Percentiles rank a stretch among this genome's conserved stretches.
Conservation (phyloP, 2,797 vertebrate species). For the Falco biarmicus region DNA sequence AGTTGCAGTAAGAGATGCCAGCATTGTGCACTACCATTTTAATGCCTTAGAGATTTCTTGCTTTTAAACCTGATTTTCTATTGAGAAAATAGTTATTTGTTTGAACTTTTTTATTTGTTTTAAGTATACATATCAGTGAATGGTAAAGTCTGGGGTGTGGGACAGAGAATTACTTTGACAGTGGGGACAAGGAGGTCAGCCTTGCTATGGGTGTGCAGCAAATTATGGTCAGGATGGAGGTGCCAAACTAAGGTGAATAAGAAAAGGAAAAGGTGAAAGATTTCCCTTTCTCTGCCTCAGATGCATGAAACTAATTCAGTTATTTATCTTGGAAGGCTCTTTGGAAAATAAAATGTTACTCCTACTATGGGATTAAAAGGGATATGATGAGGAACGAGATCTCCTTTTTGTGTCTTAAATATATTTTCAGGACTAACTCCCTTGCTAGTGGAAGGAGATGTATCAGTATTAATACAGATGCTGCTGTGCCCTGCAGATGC, state of each 20-base stretch:
- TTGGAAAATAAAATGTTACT: background rate
- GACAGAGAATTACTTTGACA: background rate
- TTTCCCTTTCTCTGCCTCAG: background rate
- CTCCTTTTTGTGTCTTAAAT: background rate
- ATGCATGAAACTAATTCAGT: background rate
- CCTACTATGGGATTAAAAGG: background rate
- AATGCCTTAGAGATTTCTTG: background rate
- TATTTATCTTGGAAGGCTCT: background rate
- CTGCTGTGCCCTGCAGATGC: background rate
- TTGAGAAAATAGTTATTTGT: background rate
- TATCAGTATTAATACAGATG: background rate
- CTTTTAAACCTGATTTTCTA: background rate
- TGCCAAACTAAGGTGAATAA: background rate
- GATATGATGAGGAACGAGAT: background rate
- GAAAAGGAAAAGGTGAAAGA: background rate
- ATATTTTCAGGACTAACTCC: background rate
- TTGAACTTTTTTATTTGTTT: background rate
- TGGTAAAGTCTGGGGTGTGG: background rate
- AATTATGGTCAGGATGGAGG: background rate
- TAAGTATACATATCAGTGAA: background rate
- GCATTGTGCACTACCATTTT: background rate
- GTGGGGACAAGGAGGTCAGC: background rate
- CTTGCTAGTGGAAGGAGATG: background rate
- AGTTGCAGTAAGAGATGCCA: conserved; percentile 53
- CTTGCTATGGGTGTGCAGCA: background rate